Evolutionary conservation across 2,797 vertebrate genomes (phyloP), one percentile per base, ranked within the genome.

Genomic region (Manis pentadactyla): DNA sequence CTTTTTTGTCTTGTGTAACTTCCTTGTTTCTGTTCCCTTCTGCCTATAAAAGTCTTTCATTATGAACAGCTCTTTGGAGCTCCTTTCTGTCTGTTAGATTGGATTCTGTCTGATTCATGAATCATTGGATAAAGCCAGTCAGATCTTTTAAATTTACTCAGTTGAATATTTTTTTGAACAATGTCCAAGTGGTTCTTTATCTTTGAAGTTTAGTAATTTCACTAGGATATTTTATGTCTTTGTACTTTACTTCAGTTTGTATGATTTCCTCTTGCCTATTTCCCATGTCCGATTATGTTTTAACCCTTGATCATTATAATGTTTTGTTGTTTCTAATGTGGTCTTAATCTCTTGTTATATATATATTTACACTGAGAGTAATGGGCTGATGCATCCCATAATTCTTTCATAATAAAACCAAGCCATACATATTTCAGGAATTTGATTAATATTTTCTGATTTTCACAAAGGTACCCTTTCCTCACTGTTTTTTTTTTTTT

Each of bases 341-440:
- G 23, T 88, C 17, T 68, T 81, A 71, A 75, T 63, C 34, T 73
- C 66, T 46, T 79, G 9, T 49, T 39, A 39, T 39, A 39, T 39
- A 71, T 53, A 21, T 71, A 61, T 39, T 93, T 63, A 37, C 14
- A 68, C 13, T 71, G 63, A 78, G 31, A 69, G 34, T 85, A 49
- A 55, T 82, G n/a, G 13, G 7, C 69, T 89, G 31, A 63, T 81
- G 17, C 17, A 25, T 75, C 31, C 23, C 34, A 42, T 95, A 81
- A 42, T 93, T 90, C 63, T 75, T 81, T 91, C 10, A 55, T 53
- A 91, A 84, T 78, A 74, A 94, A 96, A 63, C 34, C 25, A 53
- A 89, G 34, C 23, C 25, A 51, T 77, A 12, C 27, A 46, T 82
- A 51, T 81, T 92, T 27, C 4, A 66, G 53, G 39, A 71, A 78